phyloP scores from a whole-genome alignment of 1,140 invertebrate genomes.

The Telenomus remus region DNA sequence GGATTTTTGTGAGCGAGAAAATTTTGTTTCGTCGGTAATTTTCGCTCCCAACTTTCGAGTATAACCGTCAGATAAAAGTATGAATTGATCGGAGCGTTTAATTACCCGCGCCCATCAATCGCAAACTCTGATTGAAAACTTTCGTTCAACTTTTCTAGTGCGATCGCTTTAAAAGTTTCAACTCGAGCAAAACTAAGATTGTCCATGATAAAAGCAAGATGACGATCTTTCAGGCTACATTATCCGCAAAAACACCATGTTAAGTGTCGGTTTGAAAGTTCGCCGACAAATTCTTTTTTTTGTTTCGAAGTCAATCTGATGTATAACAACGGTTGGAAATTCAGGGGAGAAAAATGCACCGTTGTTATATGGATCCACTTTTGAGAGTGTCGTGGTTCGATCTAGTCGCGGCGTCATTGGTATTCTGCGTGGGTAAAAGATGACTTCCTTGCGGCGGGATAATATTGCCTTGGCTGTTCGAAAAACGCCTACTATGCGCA shows the following conservation, averaged over 20 bases:
- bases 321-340: slow-evolving; percentile 40
- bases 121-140: not conserved
- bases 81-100: not conserved
- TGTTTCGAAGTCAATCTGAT: too few species aligned
- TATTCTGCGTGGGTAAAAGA: slow-evolving; percentile 74
- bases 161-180: slow-evolving; percentile 18
- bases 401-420: slow-evolving; percentile 61
- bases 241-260: slow-evolving; percentile 18
- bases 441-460: slow-evolving; percentile 69
- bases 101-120: slow-evolving; percentile 14
- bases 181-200: slow-evolving; percentile 22
- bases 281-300: too few species aligned
- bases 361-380: slow-evolving; percentile 50
- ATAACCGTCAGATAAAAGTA: too few species aligned
- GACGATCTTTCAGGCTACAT: slow-evolving; percentile 47
- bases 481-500: slow-evolving; percentile 52
- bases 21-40: not conserved
- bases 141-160: too few species aligned
- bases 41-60: not conserved
- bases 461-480: slow-evolving; percentile 63
- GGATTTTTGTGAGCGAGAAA: too few species aligned
- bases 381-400: slow-evolving; percentile 50
- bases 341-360: slow-evolving; percentile 50
- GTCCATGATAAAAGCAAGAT: slow-evolving; percentile 62
- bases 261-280: slow-evolving; percentile 6